A percentile compares a stretch with the other conserved stretches of the same genome.
Conservation (phyloP, 2,113 vertebrate species). For the Gnathonemus echidnorhynchus region DNA sequence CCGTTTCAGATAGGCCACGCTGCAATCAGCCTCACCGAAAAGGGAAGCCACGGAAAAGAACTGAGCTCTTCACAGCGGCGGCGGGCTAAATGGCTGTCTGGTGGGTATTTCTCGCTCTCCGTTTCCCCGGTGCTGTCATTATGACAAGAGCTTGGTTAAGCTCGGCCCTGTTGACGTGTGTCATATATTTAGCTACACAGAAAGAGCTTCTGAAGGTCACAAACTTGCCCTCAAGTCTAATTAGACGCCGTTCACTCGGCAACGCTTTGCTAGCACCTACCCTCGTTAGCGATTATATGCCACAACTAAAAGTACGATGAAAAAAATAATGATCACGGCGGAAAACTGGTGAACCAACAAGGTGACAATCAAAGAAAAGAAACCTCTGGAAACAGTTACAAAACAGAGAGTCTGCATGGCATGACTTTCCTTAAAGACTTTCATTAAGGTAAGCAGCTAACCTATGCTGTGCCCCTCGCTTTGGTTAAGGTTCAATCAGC, state of each 20-base stretch:
- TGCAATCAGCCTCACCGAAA: constrained; percentile 18
- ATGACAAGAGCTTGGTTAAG: constrained; percentile 3
- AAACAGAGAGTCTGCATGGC: not conserved
- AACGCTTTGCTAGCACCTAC: not conserved
- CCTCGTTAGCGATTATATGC: not conserved
- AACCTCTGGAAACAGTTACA: not conserved
- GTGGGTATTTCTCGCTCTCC: constrained; percentile 8
- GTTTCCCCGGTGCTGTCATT: constrained; percentile 11
- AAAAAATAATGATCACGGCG: not conserved
- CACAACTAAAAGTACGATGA: not conserved
- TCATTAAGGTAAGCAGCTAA: not conserved
- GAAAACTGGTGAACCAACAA: not conserved
- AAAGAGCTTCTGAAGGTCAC: constrained; percentile 9
- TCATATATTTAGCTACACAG: constrained; percentile 5
- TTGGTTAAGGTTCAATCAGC: not conserved
- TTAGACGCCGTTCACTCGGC: not conserved
- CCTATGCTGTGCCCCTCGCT: not conserved
- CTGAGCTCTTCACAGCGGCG: not conserved
- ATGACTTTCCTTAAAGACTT: not conserved
- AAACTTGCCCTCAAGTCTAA: constrained; percentile 7
- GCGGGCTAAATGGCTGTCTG: constrained; percentile 6
- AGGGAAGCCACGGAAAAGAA: not conserved
- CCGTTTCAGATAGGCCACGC: constrained; percentile 12
- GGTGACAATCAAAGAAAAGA: not conserved
- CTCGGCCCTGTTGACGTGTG: not conserved